Conservation (phyloP, 2,888 invertebrate species). For the Liodrosophila aerea region DNA sequence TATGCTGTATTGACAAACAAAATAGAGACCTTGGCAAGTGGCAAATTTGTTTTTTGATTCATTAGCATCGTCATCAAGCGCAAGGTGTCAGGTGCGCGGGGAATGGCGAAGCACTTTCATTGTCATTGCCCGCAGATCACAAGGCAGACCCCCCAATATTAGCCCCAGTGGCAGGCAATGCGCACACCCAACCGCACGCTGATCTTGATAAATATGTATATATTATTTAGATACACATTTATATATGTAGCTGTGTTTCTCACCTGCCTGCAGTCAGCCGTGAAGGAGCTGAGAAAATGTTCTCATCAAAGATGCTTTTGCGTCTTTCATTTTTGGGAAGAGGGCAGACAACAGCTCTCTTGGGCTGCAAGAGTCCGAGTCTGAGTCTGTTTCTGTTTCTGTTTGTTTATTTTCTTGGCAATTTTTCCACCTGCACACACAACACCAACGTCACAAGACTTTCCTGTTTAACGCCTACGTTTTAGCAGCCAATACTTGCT, state of each 20-base stretch:
- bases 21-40: slow-evolving; percentile 53
- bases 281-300: slow-evolving; percentile 40
- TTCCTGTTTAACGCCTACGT: slow-evolving; percentile 59
- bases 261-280: slow-evolving; percentile 55
- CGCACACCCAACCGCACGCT: slow-evolving; percentile 10
- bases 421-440: slow-evolving; percentile 61
- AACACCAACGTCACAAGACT: slow-evolving; percentile 61
- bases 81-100: slow-evolving; percentile 34
- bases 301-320: slow-evolving; percentile 40
- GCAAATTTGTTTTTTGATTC: slow-evolving; percentile 59
- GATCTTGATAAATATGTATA: slow-evolving; percentile 14
- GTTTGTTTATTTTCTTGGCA: slow-evolving; percentile 46
- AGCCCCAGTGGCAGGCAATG: slow-evolving; percentile 36
- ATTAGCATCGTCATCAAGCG: slow-evolving; percentile 60
- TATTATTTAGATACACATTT: slow-evolving; percentile 10
- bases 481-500: slow-evolving; percentile 36
- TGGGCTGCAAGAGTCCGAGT: slow-evolving; percentile 13
- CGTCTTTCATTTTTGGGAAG: slow-evolving; percentile 41
- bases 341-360: slow-evolving; percentile 32
- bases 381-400: slow-evolving; percentile 21
- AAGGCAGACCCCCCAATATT: slow-evolving; percentile 44
- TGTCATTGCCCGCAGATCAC: slow-evolving; percentile 70
- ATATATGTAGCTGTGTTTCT: slow-evolving; percentile 13
- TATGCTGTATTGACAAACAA: slow-evolving; percentile 58
- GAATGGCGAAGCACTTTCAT: slow-evolving; percentile 54